Base-by-base conservation (phyloP, 2,797 vertebrate genomes). In the Microctenopoma lineatum region DNA sequence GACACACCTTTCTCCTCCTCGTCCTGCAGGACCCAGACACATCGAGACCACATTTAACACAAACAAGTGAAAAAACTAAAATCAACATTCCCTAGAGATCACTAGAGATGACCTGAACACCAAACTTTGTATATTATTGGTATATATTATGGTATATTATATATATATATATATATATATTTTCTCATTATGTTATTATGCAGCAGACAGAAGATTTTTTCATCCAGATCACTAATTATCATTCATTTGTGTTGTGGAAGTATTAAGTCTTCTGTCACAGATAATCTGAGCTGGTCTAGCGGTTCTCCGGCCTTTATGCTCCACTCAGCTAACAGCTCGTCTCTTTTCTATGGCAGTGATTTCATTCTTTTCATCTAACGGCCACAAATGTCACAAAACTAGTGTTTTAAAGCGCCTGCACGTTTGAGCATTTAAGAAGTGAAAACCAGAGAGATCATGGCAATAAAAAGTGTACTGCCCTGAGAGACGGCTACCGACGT, bases 1-100 rank as follows among this genome's bases (percentile, higher is more conserved):
- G 88, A 92, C 74, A 92, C 91, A 18, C 89, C 89, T 53, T 91
- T 90, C 52, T 89, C 89, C 55, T 79, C 73, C 78, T 74, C 73
- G 27, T 79, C 80, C 83, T 92, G 65, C 18, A 54, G 66, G 26
- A 58, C 42, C 76, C n/a, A 68, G 1, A 45, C 3, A 58, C 50
- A 54, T 32, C 12, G 10, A 57, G 47, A 27, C 16, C 5, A 9
- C 6, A 39, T 44, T n/a, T 10, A 26, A 15, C 7, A 45, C 8
- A 45, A 46, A 21, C 18, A 48, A 48, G 3, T 1, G 6, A n/a
- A n/a, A 21, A 21, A 21, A 21, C 21, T 1, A 21, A 21, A 21
- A 21, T 21, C 21, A 21, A 2, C 21, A 21, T 21, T 21, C 21
- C 21, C 21, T 21, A 21, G 1, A 21, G 21, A 21, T 21, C 21